A percentile compares a stretch with the other conserved stretches of the same genome.
These are phyloP conservation scores for Beroe forskalii DNA, from an alignment of 37 sponge, comb jelly and placozoan genomes.

Conservation along the genomic window DNA sequence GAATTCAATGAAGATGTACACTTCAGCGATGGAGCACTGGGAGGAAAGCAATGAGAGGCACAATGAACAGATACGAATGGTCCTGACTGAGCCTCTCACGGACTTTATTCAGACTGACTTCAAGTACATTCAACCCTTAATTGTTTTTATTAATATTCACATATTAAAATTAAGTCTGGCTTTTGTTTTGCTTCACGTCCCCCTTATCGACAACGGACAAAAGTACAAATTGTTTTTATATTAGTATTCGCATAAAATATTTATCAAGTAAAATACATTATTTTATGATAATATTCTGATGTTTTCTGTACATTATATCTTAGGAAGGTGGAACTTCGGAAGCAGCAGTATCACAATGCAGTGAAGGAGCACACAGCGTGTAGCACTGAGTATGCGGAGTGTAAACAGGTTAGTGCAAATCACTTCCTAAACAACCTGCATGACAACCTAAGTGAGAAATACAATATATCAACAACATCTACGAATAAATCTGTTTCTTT, in stretches of 20 bases:
- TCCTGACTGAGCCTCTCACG: not conserved
- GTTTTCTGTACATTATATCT: too few species aligned
- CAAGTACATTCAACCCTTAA: not conserved
- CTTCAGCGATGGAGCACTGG: constrained; percentile 39
- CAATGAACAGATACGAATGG: constrained; percentile 54
- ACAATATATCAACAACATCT: too few species aligned
- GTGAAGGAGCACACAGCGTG: not conserved
- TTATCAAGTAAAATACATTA: not conserved
- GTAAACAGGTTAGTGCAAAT: constrained; percentile 20
- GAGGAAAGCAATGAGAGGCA: constrained; percentile 46
- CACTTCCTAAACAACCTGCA: too few species aligned
- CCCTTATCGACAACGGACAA: too few species aligned
- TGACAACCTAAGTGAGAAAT: too few species aligned
- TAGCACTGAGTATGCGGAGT: constrained; percentile 42
- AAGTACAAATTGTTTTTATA: not conserved
- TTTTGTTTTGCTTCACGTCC: too few species aligned
- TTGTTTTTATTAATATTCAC: too few species aligned
- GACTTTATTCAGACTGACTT: constrained; percentile 62
- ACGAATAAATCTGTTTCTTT: too few species aligned
- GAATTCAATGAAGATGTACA: not conserved
- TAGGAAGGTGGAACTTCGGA: constrained; percentile 41
- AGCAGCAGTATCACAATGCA: constrained; percentile 59
- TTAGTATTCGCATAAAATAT: too few species aligned
- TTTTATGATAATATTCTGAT: not conserved
- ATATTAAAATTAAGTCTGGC: too few species aligned